Percentiles rank a stretch among this genome's conserved stretches.
phyloP scores from a whole-genome alignment of 2,888 invertebrate species.

The Sinopyrophorus schimmeli region DNA sequence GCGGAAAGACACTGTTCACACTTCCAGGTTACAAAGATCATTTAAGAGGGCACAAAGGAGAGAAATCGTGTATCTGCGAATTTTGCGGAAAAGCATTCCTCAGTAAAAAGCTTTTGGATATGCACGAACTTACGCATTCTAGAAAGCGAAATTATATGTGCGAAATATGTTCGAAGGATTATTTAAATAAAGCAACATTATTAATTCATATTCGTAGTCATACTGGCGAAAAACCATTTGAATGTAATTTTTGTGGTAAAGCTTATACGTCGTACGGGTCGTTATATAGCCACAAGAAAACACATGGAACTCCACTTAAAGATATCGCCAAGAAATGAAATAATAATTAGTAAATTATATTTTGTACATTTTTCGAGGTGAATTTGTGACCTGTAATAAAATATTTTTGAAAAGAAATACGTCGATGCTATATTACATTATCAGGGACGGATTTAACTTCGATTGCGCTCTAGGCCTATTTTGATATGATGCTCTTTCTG shows the following conservation, averaged over 20 bases:
- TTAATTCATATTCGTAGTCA: slow-evolving; percentile 63
- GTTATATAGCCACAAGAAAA: slow-evolving; percentile 6
- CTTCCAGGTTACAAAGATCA: slow-evolving; percentile 46
- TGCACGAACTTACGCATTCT: slow-evolving; percentile 43
- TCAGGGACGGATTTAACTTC: too few species aligned
- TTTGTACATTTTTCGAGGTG: too few species aligned
- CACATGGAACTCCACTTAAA: not conserved
- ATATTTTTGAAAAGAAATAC: too few species aligned
- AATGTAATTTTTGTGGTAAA: slow-evolving; percentile 62
- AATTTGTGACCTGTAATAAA: too few species aligned
- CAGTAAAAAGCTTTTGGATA: slow-evolving; percentile 40
- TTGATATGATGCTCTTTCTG: too few species aligned
- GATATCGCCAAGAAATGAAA: too few species aligned
- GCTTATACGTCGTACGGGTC: slow-evolving; percentile 49
- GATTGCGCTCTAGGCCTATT: too few species aligned
- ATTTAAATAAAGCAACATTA: slow-evolving; percentile 62
- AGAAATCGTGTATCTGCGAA: slow-evolving; percentile 47
- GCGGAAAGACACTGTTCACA: slow-evolving; percentile 50
- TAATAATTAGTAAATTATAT: too few species aligned
- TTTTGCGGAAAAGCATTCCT: slow-evolving; percentile 44
- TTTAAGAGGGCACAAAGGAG: slow-evolving; percentile 47
- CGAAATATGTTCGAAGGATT: slow-evolving; percentile 54
- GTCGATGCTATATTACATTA: too few species aligned
- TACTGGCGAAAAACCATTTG: slow-evolving; percentile 63
- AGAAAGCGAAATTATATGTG: slow-evolving; percentile 49